Base-by-base conservation (phyloP, 2,888 invertebrate species). In the Camptogramma bilineatum region DNA sequence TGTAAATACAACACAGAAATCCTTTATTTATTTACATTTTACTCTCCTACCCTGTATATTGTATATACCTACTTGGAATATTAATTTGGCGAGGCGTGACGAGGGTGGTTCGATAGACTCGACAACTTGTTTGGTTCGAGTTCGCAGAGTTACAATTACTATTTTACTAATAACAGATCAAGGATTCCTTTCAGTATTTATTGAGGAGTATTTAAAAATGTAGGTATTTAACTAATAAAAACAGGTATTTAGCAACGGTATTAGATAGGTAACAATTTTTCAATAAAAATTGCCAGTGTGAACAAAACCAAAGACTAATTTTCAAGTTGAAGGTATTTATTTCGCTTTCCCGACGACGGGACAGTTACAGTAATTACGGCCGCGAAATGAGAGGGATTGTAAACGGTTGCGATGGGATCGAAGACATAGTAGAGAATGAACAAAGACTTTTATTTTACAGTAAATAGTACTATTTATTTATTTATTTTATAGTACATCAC, bases 41-140 rank as follows among this genome's bases (percentile, higher is more conserved):
- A 8, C 4, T 34, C 4, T 34, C 7, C 8, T 34, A 17, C 44
- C 44, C 44, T 46, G 44, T 19, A 21, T 21, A n/a, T n/a, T n/a
- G n/a, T n/a, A n/a, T n/a, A n/a, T n/a, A n/a, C n/a, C n/a, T n/a
- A 62, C 62, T 57, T 48, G 57, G 46, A 58, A 58, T 64, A 63
- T 59, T 64, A 50, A 64, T 64, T 51, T 53, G 21, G 21, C 21
- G 21, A 21, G 44, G 19, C 4, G 19, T 64, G 63, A 64, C 51
- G 58, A 64, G 63, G 63, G 63, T 58, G 47, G 52, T 53, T 53
- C 18, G 48, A 60, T 60, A 53, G 16, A 31, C 16, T 13, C 21
- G 34, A 24, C 39, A n/a, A 48, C 4, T 18, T 19, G 24, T 54
- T 34, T 56, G 24, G 7, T 16, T 42, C 48, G 13, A n/a, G 16